Percentiles rank a stretch among this genome's conserved stretches.
These are phyloP conservation scores for Coptodon rendalli DNA, from an alignment of 2,113 vertebrate species.

Conservation along the genomic window DNA sequence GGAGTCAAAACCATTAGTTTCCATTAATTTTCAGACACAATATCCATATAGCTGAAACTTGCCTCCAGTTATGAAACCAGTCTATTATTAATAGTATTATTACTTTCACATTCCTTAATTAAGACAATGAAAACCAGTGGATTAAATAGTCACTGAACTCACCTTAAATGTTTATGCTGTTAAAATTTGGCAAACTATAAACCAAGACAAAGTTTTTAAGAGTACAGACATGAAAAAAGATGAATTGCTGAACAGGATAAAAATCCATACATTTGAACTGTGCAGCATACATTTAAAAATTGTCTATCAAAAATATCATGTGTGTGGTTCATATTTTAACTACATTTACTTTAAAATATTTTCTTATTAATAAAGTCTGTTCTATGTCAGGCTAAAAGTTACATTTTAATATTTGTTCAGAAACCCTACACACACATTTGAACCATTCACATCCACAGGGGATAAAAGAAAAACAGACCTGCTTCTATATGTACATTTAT, in stretches of 20 bases:
- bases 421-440: neutral
- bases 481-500: neutral
- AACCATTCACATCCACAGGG: neutral
- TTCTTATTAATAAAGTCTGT: neutral
- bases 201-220: neutral
- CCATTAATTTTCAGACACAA: neutral
- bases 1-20: neutral
- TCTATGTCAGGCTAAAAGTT: neutral
- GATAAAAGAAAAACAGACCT: neutral
- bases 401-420: neutral
- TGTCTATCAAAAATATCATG: accelerated
- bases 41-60: neutral
- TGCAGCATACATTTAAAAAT: neutral
- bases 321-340: neutral
- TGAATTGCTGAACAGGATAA: neutral
- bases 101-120: neutral
- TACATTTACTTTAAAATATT: neutral
- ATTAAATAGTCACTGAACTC: neutral
- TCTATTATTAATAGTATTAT: neutral
- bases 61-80: neutral
- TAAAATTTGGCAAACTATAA: neutral
- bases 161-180: neutral
- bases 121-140: neutral
- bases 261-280: neutral
- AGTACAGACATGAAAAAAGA: neutral